Evolutionary conservation across 2,888 invertebrate species (phyloP), one percentile per base, ranked within the genome.

Genomic region (Drosophila gaucha): DNA sequence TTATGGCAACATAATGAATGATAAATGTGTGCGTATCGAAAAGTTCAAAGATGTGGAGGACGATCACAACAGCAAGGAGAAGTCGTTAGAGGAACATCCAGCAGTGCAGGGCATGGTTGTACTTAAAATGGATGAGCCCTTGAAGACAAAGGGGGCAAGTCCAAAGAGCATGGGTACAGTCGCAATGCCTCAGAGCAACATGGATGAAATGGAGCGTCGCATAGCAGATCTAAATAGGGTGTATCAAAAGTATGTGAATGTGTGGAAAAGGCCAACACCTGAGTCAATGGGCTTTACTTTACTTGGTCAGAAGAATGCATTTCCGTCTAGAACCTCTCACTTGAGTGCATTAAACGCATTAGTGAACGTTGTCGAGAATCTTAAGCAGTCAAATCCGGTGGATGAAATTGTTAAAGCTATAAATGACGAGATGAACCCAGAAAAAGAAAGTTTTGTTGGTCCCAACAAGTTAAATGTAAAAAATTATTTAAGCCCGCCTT

Each of bases 371-470:
- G 47, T 74, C 0, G 69, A 82, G 22, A 63, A 65, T 6, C 60
- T 85, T 0, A 60, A 64, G n/a, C 55, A 62, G 9, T 60, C 59
- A 0, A 64, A 82, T 50, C 56, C 67, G 1, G 51, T 82, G 0
- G 59, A 58, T 6, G 76, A 84, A 3, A 60, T 82, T 28, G 71
- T 70, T 5, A 60, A 74, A 8, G 67, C 67, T 14, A 80, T 80
- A 2, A 59, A 58, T n/a, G 54, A 71, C 10, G 60, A 56, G 52
- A 75, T 82, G 71, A 62, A 52, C 9, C 51, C 38, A 3, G 69
- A 68, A 39, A 18, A 6, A 2, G 16, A 58, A 24, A 36, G 14
- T 41, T 18, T 46, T 3, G 41, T 18, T 8, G 20, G 8, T 1
- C 0, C 16, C 3, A 33, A 55, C 1, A 63, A 62, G 4, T 41